Percentiles rank a stretch among this genome's conserved stretches.
Evolutionary conservation across 2,888 invertebrate genomes (phyloP).

Genomic region (Aphidoletes aphidimyza): DNA sequence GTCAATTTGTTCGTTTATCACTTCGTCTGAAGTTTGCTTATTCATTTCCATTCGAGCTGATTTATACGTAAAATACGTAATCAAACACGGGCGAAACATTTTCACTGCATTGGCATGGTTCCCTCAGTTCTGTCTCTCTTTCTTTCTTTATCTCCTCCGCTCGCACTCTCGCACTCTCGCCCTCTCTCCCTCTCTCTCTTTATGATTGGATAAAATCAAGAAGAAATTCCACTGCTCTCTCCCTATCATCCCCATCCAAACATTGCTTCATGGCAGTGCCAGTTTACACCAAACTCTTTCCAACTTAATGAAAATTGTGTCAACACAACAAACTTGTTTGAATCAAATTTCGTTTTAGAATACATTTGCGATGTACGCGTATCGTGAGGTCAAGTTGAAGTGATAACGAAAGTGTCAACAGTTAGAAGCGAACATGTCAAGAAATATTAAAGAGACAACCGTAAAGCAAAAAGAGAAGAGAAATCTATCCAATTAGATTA

Average conservation of each 20-base stretch:
- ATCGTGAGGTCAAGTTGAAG: conserved; percentile 36
- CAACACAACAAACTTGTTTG: conserved; percentile 39
- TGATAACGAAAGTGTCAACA: conserved; percentile 37
- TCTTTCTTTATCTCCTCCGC: too few species aligned
- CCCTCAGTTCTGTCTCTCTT: too few species aligned
- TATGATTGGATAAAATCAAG: too few species aligned
- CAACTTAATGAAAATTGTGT: conserved; percentile 33
- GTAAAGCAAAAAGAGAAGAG: not conserved
- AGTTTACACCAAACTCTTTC: conserved; percentile 22
- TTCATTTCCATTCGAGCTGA: too few species aligned
- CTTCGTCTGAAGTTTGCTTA: conserved; percentile 1
- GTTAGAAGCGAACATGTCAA: not conserved
- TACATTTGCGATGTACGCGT: not conserved
- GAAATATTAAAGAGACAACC: too few species aligned
- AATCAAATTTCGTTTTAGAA: conserved; percentile 6
- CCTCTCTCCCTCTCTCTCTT: too few species aligned
- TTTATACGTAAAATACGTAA: too few species aligned
- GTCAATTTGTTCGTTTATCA: not conserved
- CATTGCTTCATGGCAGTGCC: conserved; percentile 27
- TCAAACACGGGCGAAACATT: too few species aligned
- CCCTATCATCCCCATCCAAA: not conserved
- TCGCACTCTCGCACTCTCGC: too few species aligned
- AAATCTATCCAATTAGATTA: conserved; percentile 46
- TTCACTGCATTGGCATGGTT: too few species aligned
- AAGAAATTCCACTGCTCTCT: too few species aligned